Evolutionary conservation across 2,113 vertebrate species (phyloP).

Genomic region (Petrocephalus zakoni): DNA sequence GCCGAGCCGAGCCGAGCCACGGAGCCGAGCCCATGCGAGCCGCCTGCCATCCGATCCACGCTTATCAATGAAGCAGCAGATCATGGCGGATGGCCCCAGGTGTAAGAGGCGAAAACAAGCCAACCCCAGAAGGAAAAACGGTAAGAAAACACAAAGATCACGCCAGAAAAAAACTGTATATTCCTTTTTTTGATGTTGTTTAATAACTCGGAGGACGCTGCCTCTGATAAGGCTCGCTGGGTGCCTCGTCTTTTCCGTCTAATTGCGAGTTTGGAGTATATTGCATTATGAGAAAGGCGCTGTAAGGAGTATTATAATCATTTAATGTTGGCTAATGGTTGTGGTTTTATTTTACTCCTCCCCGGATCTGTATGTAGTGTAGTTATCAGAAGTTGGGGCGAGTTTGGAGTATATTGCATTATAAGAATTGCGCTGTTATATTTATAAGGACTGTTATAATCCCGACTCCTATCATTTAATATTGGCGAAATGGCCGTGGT

Average conservation of each 20-base stretch:
- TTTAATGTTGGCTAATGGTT: neutral
- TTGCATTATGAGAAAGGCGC: neutral
- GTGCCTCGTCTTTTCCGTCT: conserved; percentile 31
- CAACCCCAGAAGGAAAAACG: conserved; percentile 97
- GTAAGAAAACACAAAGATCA: conserved; percentile 66
- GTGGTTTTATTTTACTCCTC: neutral
- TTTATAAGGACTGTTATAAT: neutral
- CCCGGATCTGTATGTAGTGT: neutral
- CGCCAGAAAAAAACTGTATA: conserved; percentile 24
- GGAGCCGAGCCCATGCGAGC: conserved; percentile 92
- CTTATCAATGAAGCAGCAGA: conserved; percentile 98
- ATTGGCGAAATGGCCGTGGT: neutral
- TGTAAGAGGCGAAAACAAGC: conserved; percentile 99
- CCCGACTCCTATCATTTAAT: neutral
- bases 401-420: neutral
- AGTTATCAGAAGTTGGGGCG: conserved; percentile 32
- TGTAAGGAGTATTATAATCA: neutral
- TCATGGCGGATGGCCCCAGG: conserved; percentile 99
- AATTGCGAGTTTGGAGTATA: neutral
- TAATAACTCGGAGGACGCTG: conserved; percentile 27
- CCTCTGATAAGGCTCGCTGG: conserved; percentile 30
- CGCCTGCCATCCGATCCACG: conserved; percentile 96
- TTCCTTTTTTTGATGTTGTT: neutral
- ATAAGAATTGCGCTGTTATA: neutral
- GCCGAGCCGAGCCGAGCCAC: conserved; percentile 71